phyloP scores from a whole-genome alignment of 2,113 vertebrate species.

The Vidua macroura region DNA sequence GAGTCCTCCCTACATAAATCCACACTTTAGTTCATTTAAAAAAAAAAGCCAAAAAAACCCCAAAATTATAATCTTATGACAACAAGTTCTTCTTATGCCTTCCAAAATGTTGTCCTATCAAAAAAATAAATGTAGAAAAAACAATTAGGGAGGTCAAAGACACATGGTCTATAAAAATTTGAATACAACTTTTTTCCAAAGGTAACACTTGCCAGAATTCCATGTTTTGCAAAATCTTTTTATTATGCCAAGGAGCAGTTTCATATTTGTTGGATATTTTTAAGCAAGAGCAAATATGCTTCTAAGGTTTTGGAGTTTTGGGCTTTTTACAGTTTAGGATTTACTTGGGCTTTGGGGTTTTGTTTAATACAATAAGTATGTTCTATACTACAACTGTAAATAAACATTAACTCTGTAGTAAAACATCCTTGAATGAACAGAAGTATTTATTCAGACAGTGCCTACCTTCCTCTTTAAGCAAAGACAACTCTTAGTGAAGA shows the following conservation, averaged over 20 bases:
- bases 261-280: conserved; percentile 12
- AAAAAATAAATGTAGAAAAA: not conserved
- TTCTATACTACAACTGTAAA: not conserved
- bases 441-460: not conserved
- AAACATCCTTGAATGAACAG: not conserved
- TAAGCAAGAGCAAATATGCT: not conserved
- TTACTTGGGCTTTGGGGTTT: not conserved
- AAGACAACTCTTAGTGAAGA: not conserved
- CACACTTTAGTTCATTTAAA: not conserved
- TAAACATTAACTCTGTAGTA: not conserved
- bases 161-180: not conserved
- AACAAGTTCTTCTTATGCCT: not conserved
- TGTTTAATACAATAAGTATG: not conserved
- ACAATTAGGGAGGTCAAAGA: not conserved
- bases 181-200: not conserved
- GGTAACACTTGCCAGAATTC: not conserved
- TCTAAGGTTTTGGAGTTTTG: not conserved
- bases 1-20: not conserved
- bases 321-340: not conserved
- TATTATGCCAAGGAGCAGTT: conserved; percentile 13
- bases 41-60: too few relatives aligned
- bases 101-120: not conserved
- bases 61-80: accelerated
- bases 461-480: not conserved
- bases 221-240: not conserved